Evolutionary conservation across 2,113 vertebrate species (phyloP).

Genomic region (Lophura nycthemera): DNA sequence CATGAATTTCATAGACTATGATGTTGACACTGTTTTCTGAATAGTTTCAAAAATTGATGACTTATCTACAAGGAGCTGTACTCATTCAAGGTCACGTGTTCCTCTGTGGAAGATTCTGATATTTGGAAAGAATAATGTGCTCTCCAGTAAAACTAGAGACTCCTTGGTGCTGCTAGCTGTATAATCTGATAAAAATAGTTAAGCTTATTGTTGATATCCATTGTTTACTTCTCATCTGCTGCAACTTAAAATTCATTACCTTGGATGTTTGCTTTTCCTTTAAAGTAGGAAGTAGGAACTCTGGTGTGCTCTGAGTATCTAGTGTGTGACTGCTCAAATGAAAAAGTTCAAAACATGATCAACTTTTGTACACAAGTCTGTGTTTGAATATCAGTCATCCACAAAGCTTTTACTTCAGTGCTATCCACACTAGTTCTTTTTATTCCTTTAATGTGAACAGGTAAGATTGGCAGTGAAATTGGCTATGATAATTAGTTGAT

Average conservation of each 20-base stretch:
- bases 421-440: background rate
- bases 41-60: constrained; percentile 14
- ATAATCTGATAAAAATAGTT: background rate
- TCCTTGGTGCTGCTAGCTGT: background rate
- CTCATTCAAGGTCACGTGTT: background rate
- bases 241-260: background rate
- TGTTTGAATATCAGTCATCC: background rate
- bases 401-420: background rate
- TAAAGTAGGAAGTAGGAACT: background rate
- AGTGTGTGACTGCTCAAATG: background rate
- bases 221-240: constrained; percentile 4
- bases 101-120: background rate
- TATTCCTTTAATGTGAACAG: background rate
- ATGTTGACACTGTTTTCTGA: background rate
- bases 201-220: background rate
- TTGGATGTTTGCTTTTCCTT: background rate
- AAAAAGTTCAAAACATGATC: background rate
- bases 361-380: background rate
- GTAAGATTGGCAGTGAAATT: constrained; percentile 37
- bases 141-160: background rate
- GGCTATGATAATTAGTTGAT: constrained; percentile 46
- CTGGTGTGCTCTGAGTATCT: background rate
- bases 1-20: background rate
- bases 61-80: background rate
- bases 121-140: background rate